Evolutionary conservation across 2,888 invertebrate genomes (phyloP).

Genomic region (Sphaerophoria taeniata): DNA sequence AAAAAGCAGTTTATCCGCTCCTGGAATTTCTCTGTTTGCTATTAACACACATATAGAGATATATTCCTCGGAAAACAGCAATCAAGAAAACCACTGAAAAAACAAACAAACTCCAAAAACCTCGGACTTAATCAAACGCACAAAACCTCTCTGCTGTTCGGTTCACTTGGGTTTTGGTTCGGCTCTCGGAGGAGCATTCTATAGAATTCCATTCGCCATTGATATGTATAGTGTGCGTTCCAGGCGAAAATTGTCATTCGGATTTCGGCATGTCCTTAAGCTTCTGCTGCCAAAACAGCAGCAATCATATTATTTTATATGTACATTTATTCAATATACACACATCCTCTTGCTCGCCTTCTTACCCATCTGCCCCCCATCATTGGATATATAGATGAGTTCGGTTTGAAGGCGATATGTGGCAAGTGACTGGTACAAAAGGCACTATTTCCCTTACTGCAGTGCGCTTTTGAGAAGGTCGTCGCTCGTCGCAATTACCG

Average conservation of each 20-base stretch:
- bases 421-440: conserved; percentile 35
- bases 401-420: background rate
- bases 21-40: background rate
- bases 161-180: background rate
- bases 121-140: conserved; percentile 67
- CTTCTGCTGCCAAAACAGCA: conserved; percentile 64
- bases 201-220: conserved; percentile 38
- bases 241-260: conserved; percentile 63
- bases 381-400: background rate
- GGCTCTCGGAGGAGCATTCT: conserved; percentile 2
- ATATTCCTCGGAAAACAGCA: conserved; percentile 30
- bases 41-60: too few relatives aligned
- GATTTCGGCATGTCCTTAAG: conserved; percentile 70
- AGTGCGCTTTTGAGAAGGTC: conserved; percentile 51
- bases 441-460: conserved; percentile 51
- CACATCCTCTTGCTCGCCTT: conserved; percentile 20
- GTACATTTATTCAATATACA: conserved; percentile 48
- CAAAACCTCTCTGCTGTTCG: conserved; percentile 17
- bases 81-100: conserved; percentile 57
- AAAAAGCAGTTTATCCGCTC: background rate
- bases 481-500: conserved; percentile 20
- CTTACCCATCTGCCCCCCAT: background rate
- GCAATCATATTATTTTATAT: conserved; percentile 67
- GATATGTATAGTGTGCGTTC: conserved; percentile 10
- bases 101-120: conserved; percentile 57